Base-by-base conservation (phyloP, 2,797 vertebrate species). In the Sebastes wilsoni region DNA sequence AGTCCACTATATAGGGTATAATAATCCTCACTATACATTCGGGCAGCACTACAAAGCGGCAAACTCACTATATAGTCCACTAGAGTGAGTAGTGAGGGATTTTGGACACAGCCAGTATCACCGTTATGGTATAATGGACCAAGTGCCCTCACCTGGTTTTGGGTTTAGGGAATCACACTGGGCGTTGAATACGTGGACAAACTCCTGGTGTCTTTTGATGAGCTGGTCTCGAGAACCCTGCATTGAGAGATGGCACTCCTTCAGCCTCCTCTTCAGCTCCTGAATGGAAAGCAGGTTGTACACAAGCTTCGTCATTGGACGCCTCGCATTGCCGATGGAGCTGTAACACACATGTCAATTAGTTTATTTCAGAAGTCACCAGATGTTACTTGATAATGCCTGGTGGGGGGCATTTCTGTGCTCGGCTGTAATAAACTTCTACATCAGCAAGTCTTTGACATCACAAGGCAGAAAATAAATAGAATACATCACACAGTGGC, bases 131-230 rank as follows among this genome's bases (percentile, higher is more conserved):
- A 10, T 22, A 25, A n/a, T 11, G 4, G 7, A 70, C 13, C 1
- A 38, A 27, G 18, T 22, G 34, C 8, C 11, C 67, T 84, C 52
- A 99, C 99, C 97, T 92, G 97, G 92, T 90, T 95, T 97, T 61
- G 99, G 98, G 38, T 94, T 92, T 0, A 98, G 88, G 27, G 99
- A 94, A 74, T 99, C 98, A 76, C 98, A 98, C 65, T 99, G 96
- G 2, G 98, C 95, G 6, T 99, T 99, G 88, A 97, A 99, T 80
- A 96, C 93, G 16, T 97, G 96, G 46, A 97, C 94, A 82, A 98
- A 99, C 1, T 98, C 97, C 73, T 96, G 96, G 83, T 98, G 98
- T 12, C 97, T 96, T 87, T 90, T 96, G 42, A 97, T 86, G 73
- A 99, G 94, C 92, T 97, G 97, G 2, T 98, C 96, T 60, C 97